Evolutionary conservation across 2,797 vertebrate genomes (phyloP), one percentile per base, ranked within the genome.

Genomic region (Odontamblyopus rebecca): DNA sequence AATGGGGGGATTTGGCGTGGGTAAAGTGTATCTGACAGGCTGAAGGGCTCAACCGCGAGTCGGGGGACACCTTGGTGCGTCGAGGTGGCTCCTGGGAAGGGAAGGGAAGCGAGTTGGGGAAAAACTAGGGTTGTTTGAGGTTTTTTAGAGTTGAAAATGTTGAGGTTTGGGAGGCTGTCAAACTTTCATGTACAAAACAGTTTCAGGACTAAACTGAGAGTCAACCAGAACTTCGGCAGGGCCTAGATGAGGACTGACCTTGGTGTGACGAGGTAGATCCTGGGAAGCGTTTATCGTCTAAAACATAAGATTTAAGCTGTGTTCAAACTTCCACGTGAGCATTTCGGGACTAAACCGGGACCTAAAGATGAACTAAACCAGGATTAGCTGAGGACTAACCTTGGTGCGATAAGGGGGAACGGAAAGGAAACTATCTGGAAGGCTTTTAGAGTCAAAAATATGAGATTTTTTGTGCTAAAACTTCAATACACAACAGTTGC

Each of bases 1-100:
- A 91, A 90, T 80, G 88, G 85, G 85, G 87, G 89, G 89, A 91
- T 92, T 91, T 89, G 84, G 77, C 85, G 63, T 84, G 84, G 87
- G 82, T 85, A 88, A 86, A 90, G 85, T 89, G 85, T 87, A 86
- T 89, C 80, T 89, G 90, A 89, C 89, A 90, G 82, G 85, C 90
- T 89, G 89, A 91, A 89, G 79, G 76, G 82, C 86, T 86, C 88
- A 89, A 89, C 85, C 48, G 79, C 5, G 65, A 74, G 84, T 83
- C 68, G 86, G 12, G 63, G 81, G 89, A 91, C 90, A 91, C 90
- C 90, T 92, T 83, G 86, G 84, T 86, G 79, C 83, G 74, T 75
- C 71, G 79, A 70, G 76, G 67, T 76, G 68, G 64, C 87, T 82
- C 74, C 48, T 32, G 66, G 79, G 76, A 69, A 65, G 12, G 30